phyloP scores from a whole-genome alignment of 2,888 invertebrate species.

The Drosophila tripunctata region DNA sequence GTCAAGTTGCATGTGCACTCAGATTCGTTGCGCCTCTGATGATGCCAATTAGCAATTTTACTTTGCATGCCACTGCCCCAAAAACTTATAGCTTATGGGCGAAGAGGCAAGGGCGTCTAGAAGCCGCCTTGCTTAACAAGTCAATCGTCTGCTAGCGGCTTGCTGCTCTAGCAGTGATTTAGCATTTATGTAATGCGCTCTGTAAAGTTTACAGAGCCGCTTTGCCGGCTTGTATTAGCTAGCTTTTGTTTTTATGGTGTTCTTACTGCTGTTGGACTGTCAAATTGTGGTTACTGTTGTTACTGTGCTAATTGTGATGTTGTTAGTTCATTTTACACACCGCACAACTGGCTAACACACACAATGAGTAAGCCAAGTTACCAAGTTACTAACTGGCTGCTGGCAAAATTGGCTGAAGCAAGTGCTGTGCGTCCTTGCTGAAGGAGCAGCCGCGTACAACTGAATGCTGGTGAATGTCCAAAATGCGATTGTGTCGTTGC shows the following conservation, averaged over 20 bases:
- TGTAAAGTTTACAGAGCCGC: conserved; percentile 68
- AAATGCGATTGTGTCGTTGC: conserved; percentile 77
- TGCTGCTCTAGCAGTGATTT: conserved; percentile 31
- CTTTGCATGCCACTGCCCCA: conserved; percentile 14
- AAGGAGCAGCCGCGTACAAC: conserved; percentile 83
- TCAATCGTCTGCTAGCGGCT: conserved; percentile 15
- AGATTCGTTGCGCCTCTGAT: conserved; percentile 1
- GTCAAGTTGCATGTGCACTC: conserved; percentile 25
- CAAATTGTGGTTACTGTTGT: too few relatives aligned
- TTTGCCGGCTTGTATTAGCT: conserved; percentile 25
- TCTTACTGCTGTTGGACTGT: neutral
- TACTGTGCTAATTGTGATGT: neutral
- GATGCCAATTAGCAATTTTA: conserved; percentile 33
- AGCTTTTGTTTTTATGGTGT: conserved; percentile 3
- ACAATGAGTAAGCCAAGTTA: conserved; percentile 10
- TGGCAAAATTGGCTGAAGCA: conserved; percentile 17
- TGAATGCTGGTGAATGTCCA: conserved; percentile 75
- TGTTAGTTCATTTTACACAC: conserved; percentile 25
- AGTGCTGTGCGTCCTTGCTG: conserved; percentile 81
- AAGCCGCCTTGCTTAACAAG: conserved; percentile 16
- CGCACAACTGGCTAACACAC: conserved; percentile 10
- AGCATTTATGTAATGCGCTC: conserved; percentile 61
- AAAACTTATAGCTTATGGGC: neutral
- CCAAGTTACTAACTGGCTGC: conserved; percentile 4
- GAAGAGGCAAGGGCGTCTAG: neutral